phyloP scores from a whole-genome alignment of 1,140 invertebrate species.

The Copidosoma floridanum region DNA sequence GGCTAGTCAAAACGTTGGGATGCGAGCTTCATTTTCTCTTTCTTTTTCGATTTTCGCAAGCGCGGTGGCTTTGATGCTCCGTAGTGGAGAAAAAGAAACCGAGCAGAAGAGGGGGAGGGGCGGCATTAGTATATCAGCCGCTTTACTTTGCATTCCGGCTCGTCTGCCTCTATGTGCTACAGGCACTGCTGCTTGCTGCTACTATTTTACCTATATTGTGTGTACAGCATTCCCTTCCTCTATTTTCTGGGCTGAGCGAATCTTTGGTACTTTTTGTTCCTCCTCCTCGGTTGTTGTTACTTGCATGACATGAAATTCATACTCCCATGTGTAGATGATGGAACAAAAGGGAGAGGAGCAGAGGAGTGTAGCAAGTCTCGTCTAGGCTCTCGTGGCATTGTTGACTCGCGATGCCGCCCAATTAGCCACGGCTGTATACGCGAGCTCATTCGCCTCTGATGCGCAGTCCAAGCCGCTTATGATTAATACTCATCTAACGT shows the following conservation, averaged over 20 bases:
- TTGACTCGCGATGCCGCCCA: constrained; percentile 1
- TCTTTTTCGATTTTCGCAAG: too few relatives aligned
- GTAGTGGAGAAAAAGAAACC: too few relatives aligned
- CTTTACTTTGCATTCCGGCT: constrained; percentile 49
- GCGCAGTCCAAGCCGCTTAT: background rate
- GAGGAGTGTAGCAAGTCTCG: background rate
- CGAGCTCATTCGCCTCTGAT: background rate
- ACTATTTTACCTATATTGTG: too few relatives aligned
- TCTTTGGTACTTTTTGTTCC: too few relatives aligned
- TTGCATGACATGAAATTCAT: too few relatives aligned
- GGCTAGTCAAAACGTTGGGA: too few relatives aligned
- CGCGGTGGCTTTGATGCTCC: too few relatives aligned
- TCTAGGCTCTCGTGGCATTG: background rate
- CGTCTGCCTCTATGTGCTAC: constrained; percentile 33
- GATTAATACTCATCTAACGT: constrained; percentile 6
- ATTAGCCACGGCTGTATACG: constrained; percentile 4
- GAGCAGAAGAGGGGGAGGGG: too few relatives aligned
- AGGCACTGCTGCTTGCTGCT: too few relatives aligned
- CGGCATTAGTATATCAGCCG: too few relatives aligned
- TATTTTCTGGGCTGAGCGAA: too few relatives aligned
- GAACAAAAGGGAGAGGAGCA: background rate
- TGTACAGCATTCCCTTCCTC: constrained; percentile 17
- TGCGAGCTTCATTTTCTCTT: too few relatives aligned
- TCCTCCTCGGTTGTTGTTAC: background rate
- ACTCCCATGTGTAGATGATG: background rate